Evolutionary conservation across 2,888 invertebrate species (phyloP), one percentile per base, ranked within the genome.

Genomic region (Lampropteryx suffumata): DNA sequence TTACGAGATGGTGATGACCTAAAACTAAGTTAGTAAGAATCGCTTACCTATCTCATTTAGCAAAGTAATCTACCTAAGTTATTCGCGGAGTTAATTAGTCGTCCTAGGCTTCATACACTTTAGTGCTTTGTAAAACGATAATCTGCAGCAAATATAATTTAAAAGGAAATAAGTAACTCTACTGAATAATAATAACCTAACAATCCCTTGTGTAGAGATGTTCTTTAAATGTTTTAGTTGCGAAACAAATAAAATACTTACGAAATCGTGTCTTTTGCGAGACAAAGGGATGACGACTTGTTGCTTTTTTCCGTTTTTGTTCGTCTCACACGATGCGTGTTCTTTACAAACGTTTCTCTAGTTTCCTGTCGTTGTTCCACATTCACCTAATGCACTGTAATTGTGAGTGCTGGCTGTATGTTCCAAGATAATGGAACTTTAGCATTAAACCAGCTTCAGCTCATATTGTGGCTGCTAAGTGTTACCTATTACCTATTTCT

Each of bases 221-320:
- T 7, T 24, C 24, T 24, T 24, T 24, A 24, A 2, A 24, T 7
- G 24, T 4, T 24, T 7, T 24, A 24, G 24, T 7, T 3, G 24
- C 7, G 3, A 24, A 24, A 24, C 17, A 24, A 24, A 24, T 63
- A 67, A 65, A 60, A 53, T 60, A 58, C 76, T 7, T 7, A 66
- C 72, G 68, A 71, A 79, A 79, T 69, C 53, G 65, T 63, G 70
- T 70, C 67, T 73, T 71, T 67, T 46, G 14, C 10, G 37, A 80
- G 72, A 82, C 82, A 82, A 82, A 82, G 75, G 74, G 76, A 71
- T 72, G 68, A 72, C 77, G 70, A 76, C 73, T 76, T 74, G 62
- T 69, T 67, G 60, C 53, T 71, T 77, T 82, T 76, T 72, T 57
- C 67, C 53, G 68, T 79, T 75, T 76, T 72, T 73, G 68, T 76